phyloP scores from a whole-genome alignment of 1,140 invertebrate genomes.

The Helicoverpa zea region DNA sequence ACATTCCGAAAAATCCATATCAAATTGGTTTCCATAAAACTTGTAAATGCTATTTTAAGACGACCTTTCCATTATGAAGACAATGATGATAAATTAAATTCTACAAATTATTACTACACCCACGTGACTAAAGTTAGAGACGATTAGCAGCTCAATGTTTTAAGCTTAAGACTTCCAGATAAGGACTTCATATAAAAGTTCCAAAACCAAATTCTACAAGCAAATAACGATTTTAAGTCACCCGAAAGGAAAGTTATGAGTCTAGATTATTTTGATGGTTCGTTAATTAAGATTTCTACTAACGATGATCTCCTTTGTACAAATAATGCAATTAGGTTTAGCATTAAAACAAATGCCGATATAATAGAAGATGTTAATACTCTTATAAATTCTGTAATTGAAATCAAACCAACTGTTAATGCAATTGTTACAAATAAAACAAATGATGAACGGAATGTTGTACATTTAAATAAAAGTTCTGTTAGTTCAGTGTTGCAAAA shows the following conservation, averaged over 20 bases:
- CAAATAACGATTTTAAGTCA: constrained; percentile 20
- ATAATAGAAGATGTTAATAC: neutral
- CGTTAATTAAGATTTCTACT: neutral
- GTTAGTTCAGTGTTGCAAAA: neutral
- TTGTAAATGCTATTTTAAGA: too few species aligned
- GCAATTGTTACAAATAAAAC: too few species aligned
- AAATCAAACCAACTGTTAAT: too few species aligned
- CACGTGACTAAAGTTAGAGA: constrained; percentile 47
- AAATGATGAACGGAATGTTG: neutral
- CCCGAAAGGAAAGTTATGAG: constrained; percentile 9
- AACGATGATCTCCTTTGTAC: constrained; percentile 1
- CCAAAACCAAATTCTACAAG: neutral
- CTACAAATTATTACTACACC: constrained; percentile 38
- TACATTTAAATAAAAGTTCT: neutral
- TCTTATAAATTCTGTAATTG: neutral
- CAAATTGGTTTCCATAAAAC: too few species aligned
- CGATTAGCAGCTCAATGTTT: neutral
- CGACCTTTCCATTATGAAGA: neutral
- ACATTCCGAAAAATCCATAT: neutral
- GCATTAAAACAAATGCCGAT: neutral
- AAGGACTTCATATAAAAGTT: constrained; percentile 6
- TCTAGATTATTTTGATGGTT: neutral
- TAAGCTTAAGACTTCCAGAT: constrained; percentile 23
- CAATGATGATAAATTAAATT: constrained; percentile 37
- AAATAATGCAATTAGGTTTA: neutral